Base-by-base conservation (phyloP, 2,888 invertebrate genomes). In the Seira sanloemensis region DNA sequence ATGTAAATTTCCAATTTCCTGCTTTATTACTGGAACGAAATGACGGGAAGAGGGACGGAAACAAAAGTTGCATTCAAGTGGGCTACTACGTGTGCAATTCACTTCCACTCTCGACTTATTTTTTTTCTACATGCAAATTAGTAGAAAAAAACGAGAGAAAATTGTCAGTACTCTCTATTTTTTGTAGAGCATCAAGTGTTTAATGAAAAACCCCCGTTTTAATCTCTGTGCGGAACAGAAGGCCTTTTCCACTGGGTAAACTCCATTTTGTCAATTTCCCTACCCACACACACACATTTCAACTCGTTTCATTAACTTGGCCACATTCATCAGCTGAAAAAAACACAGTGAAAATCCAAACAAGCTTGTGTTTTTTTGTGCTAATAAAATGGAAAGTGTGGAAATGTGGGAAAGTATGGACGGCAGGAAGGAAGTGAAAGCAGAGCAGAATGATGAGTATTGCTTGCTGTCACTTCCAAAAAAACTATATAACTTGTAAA, bases 1-100 rank as follows among this genome's bases (percentile, higher is more conserved):
- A 72, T 72, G 72, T 50, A 72, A 72, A 72, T 72, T 46, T 50
- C 72, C 72, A 72, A 72, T 72, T 72, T 50, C 50, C 72, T 27
- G 19, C 24, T 72, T 72, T 50, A 72, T 72, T 72, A 50, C 50
- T 9, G 72, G 54, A 72, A 23, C 23, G 19, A 73, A 54, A 73
- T 58, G 58, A 58, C 58, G 37, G 37, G 12, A 37, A 58, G n/a
- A 58, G 58, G n/a, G 9, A 12, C n/a, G 58, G 58, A 58, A 58
- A 58, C 58, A 58, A 58, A n/a, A 58, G 58, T 58, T 58, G 58
- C 16, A 58, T 4, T 37, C n/a, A n/a, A n/a, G n/a, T n/a, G n/a
- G n/a, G n/a, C n/a, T n/a, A n/a, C n/a, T n/a, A n/a, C n/a, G n/a
- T n/a, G n/a, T n/a, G n/a, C n/a, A n/a, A 37, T 12, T 9, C 5